Percentiles rank a stretch among this genome's conserved stretches.
phyloP scores from a whole-genome alignment of 2,888 invertebrate genomes.

The Petrophora chlorosata region DNA sequence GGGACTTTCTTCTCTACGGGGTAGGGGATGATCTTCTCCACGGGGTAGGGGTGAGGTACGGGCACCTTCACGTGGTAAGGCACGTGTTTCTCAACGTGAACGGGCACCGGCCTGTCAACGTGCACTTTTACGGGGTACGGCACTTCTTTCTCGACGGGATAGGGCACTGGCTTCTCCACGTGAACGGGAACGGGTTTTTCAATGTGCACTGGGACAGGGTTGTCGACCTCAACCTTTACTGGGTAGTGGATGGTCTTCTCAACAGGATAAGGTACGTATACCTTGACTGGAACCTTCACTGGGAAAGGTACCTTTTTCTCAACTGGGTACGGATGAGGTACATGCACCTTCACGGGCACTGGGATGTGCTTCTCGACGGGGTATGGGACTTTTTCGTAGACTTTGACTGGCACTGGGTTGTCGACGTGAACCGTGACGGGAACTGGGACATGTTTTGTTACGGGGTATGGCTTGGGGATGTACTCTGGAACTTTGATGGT shows the following conservation, averaged over 20 bases:
- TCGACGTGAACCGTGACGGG: constrained; percentile 87
- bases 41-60: constrained; percentile 88
- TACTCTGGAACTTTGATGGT: constrained; percentile 87
- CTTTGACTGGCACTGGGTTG: constrained; percentile 86
- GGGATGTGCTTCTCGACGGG: constrained; percentile 88
- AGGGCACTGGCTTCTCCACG: constrained; percentile 89
- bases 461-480: constrained; percentile 87
- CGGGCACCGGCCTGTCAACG: constrained; percentile 87
- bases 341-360: constrained; percentile 87
- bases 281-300: constrained; percentile 87
- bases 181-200: constrained; percentile 87
- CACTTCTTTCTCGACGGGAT: constrained; percentile 88
- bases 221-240: constrained; percentile 87
- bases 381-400: constrained; percentile 86
- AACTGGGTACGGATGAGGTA: constrained; percentile 89
- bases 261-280: constrained; percentile 89
- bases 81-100: constrained; percentile 90
- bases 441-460: constrained; percentile 86
- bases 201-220: constrained; percentile 87
- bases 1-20: constrained; percentile 87
- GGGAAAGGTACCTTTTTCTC: constrained; percentile 87
- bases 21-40: constrained; percentile 86
- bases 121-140: constrained; percentile 88
- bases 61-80: constrained; percentile 90
- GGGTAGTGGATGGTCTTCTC: constrained; percentile 89